Percentiles rank a stretch among this genome's conserved stretches.
These are phyloP conservation scores for Poeciliopsis occidentalis DNA, from an alignment of 2,113 vertebrate species.

Conservation along the genomic window DNA sequence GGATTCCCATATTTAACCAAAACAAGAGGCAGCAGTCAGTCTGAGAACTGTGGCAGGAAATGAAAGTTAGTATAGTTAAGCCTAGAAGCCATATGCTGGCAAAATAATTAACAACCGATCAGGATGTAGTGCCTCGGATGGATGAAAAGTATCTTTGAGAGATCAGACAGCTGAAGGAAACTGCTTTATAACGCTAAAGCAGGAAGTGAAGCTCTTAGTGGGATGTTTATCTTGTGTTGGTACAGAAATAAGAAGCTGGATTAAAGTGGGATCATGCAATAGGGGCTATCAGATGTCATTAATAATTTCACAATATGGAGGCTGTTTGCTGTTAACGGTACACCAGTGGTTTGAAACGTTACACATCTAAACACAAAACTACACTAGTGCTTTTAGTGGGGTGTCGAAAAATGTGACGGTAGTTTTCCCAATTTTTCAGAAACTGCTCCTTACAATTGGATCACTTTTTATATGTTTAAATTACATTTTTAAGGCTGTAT, in stretches of 20 bases:
- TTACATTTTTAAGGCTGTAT: background rate
- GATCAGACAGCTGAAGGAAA: conserved; percentile 31
- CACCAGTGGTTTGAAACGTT: no score
- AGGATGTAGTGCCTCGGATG: conserved; percentile 31
- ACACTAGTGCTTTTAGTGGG: no score
- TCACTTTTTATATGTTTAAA: background rate
- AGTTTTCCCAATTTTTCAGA: no score
- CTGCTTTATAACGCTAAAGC: conserved; percentile 33
- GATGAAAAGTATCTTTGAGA: conserved; percentile 39
- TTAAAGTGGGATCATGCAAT: background rate
- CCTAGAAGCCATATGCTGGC: conserved; percentile 55
- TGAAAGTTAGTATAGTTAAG: conserved; percentile 62
- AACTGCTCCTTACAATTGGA: background rate
- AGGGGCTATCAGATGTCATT: no score
- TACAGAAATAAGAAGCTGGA: background rate
- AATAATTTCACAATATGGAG: no score
- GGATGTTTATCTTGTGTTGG: background rate
- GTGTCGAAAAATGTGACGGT: no score
- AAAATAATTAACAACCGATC: conserved; percentile 56
- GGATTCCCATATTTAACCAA: conserved; percentile 27
- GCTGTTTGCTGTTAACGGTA: no score
- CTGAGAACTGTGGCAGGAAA: conserved; percentile 50
- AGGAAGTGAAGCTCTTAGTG: background rate
- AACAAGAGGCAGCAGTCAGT: conserved; percentile 24
- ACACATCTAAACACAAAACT: no score